Base-by-base conservation (phyloP, 2,113 vertebrate genomes). In the Engraulis encrasicolus region DNA sequence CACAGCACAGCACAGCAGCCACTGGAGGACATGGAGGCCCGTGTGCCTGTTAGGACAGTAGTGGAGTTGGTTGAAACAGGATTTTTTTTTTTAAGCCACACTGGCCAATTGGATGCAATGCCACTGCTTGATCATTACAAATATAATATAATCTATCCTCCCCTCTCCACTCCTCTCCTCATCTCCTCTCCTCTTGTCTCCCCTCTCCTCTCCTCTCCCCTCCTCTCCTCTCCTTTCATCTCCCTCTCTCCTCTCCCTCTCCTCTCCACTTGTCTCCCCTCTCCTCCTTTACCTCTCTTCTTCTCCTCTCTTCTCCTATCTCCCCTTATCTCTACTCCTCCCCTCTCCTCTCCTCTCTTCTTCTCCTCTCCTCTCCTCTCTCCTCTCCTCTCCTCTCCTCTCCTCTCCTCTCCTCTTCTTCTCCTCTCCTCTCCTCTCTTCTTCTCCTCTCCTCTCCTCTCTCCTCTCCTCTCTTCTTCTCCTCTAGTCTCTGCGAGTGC, bases 401-500 rank as follows among this genome's bases (percentile, higher is more conserved):
- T 49, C 0, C 31, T 74, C 27, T 74, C 99, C 98, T 98, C 97
- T 23, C 89, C 99, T 91, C 96, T 91, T 92, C 95, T 96, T 23
- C 89, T 99, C 37, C 96, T 97, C 50, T 97, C 96, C 90, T 97
- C 97, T 34, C 17, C 17, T 2, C 66, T 74, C 66, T 31, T 74
- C 66, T 74, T 14, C 23, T 49, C 0, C 31, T 74, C 27, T 74
- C 99, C 98, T 98, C 97, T 23, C 89, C n/a, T n/a, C n/a, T 3
- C 12, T 34, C 15, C 66, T 74, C 11, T 34, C 17, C 17, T 2
- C 66, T 74, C 66, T 31, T 74, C 66, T 74, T 14, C 23, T 49
- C 0, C 31, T 74, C 27, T 74, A 99, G 98, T 98, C 97, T 23
- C 89, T 99, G 91, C 96, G 91, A 92, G 95, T 96, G 23, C 89